Conservation (phyloP, 2,113 vertebrate genomes). For the Lamprologus callipterus region DNA sequence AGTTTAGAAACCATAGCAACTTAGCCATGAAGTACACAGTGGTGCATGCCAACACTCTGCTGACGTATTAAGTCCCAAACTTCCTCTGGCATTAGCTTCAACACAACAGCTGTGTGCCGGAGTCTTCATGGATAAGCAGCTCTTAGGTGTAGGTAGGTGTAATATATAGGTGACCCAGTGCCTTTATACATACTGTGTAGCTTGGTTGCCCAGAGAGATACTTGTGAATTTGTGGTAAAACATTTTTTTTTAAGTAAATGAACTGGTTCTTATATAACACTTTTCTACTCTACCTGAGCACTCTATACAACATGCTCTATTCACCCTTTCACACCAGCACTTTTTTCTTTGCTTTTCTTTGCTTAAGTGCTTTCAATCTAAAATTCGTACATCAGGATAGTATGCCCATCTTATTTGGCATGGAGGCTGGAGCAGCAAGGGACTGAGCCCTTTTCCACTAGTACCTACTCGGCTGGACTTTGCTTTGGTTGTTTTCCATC, state of each 20-base stretch:
- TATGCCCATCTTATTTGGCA: background rate
- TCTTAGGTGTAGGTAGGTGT: background rate
- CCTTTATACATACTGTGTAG: background rate
- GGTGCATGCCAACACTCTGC: background rate
- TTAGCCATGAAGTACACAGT: background rate
- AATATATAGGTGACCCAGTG: background rate
- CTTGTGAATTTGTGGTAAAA: background rate
- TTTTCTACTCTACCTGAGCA: background rate
- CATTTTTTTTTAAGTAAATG: background rate
- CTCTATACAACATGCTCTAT: background rate
- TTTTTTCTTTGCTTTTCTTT: background rate
- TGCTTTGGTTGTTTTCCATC: background rate
- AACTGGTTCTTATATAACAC: background rate
- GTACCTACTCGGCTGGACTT: background rate
- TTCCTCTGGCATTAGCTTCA: background rate
- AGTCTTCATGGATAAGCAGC: background rate
- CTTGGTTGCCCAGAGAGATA: background rate
- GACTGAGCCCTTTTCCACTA: background rate
- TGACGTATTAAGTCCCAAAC: background rate
- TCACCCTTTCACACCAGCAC: background rate
- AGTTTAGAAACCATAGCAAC: background rate
- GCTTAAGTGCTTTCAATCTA: background rate
- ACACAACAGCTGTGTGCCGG: fast-evolving
- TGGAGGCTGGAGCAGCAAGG: background rate
- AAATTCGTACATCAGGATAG: background rate